Evolutionary conservation across 1,140 invertebrate species (phyloP).

Genomic region (Eumeta japonica): DNA sequence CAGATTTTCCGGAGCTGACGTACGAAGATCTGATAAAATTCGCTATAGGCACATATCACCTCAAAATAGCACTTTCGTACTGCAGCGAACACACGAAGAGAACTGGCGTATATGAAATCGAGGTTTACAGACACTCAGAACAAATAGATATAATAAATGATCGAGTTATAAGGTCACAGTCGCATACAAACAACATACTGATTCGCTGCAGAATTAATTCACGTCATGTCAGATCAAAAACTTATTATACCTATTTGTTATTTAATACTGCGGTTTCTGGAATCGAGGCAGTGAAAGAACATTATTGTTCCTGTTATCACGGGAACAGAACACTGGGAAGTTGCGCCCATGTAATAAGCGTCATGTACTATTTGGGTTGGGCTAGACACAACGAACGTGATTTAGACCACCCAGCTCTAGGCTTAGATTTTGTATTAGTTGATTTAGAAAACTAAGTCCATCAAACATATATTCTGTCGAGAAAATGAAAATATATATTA

Average conservation of each 20-base stretch:
- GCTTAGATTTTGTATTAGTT: too few relatives aligned
- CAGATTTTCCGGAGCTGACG: slow-evolving; percentile 13
- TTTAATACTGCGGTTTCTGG: not conserved
- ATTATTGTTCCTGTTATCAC: not conserved
- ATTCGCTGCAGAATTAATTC: not conserved
- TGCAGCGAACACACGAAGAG: slow-evolving; percentile 13
- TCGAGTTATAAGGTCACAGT: too few relatives aligned
- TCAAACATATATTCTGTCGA: too few relatives aligned
- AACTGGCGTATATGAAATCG: slow-evolving; percentile 12
- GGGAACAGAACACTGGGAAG: not conserved
- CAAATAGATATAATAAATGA: too few relatives aligned
- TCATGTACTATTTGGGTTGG: not conserved
- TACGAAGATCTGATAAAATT: slow-evolving; percentile 16
- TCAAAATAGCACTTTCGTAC: slow-evolving; percentile 16
- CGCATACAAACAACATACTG: too few relatives aligned
- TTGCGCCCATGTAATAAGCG: not conserved
- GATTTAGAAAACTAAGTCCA: too few relatives aligned
- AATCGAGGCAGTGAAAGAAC: not conserved
- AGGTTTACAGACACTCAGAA: not conserved
- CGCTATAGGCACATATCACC: slow-evolving; percentile 14
- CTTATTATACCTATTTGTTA: not conserved
- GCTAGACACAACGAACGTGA: not conserved
- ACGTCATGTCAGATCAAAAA: not conserved
- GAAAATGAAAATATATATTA: too few relatives aligned
- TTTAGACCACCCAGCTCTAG: too few relatives aligned